Percentiles rank a stretch among this genome's conserved stretches.
Conservation (phyloP, 2,113 vertebrate species). For the Protobothrops flavoviridis region DNA sequence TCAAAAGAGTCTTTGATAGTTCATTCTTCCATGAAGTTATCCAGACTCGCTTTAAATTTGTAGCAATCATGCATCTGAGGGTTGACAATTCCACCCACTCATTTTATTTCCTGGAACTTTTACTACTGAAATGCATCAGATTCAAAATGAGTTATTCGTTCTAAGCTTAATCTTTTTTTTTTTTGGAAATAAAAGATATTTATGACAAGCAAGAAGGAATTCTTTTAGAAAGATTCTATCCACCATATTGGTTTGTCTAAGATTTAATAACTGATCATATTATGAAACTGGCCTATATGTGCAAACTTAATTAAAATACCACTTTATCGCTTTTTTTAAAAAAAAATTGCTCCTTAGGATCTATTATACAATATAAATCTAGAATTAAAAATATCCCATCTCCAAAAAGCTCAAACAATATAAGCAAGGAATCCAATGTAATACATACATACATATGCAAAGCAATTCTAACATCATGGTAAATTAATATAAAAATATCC, state of each 20-base stretch:
- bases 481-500: rapidly evolving
- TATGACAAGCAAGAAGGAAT: too few species aligned
- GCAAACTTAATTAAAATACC: not conserved
- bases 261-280: not conserved
- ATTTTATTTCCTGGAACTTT: not conserved
- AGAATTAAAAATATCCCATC: not conserved
- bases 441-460: not conserved
- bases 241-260: not conserved
- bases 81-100: not conserved
- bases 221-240: not conserved
- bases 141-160: not conserved
- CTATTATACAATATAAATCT: not conserved
- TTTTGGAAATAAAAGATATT: not conserved
- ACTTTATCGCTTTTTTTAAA: not conserved
- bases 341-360: not conserved
- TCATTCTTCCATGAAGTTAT: not conserved
- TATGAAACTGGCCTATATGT: not conserved
- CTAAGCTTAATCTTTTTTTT: not conserved
- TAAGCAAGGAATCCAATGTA: not conserved
- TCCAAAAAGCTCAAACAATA: not conserved
- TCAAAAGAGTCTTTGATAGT: not conserved
- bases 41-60: not conserved
- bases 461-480: not conserved
- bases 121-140: not conserved
- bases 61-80: not conserved